These are phyloP conservation scores for Labeo rohita DNA, from an alignment of 2,113 vertebrate genomes.

Conservation along the genomic window DNA sequence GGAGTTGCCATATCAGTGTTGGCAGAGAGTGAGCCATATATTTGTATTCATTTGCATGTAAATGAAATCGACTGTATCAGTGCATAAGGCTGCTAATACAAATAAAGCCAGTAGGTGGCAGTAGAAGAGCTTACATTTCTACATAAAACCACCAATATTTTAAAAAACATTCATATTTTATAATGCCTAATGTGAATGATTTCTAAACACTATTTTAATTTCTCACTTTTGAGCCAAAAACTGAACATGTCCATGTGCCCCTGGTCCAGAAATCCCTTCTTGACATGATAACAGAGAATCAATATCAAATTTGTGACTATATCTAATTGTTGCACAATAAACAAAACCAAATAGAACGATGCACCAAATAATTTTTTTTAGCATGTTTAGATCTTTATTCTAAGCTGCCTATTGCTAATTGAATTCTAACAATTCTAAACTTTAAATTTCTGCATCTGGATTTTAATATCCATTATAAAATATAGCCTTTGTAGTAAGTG, in stretches of 20 bases:
- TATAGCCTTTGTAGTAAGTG: not conserved
- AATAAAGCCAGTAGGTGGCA: not conserved
- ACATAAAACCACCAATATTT: not conserved
- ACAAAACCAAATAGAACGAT: not conserved
- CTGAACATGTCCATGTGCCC: not conserved
- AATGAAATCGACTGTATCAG: slow-evolving; percentile 21
- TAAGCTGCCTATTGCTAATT: not conserved
- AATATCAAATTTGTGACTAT: not conserved
- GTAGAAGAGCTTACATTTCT: not conserved
- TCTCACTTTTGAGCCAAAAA: not conserved
- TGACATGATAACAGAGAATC: not conserved
- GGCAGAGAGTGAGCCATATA: not conserved
- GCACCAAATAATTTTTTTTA: not conserved
- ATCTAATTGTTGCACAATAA: not conserved
- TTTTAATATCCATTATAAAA: too few relatives aligned
- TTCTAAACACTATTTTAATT: not conserved
- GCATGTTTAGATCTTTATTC: not conserved
- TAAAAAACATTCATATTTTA: not conserved
- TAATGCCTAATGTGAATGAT: not conserved
- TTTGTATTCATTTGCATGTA: slow-evolving; percentile 40
- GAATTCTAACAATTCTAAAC: too few relatives aligned
- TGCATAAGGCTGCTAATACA: not conserved
- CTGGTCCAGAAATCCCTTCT: not conserved
- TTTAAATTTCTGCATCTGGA: not conserved
- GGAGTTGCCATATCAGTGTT: slow-evolving; percentile 6